These are phyloP conservation scores for Cydia pomonella DNA, from an alignment of 1,140 invertebrate species.

Conservation along the genomic window DNA sequence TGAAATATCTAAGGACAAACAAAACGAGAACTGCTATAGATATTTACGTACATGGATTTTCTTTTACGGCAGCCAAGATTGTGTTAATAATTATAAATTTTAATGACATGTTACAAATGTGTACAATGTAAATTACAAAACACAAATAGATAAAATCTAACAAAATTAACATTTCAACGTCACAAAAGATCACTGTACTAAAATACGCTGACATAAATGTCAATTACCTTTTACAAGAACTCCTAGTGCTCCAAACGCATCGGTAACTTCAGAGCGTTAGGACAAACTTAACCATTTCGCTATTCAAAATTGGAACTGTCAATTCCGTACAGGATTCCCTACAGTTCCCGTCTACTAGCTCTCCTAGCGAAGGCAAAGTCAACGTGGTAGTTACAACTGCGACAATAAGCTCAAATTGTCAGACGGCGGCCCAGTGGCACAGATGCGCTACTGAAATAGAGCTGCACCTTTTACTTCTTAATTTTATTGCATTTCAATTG, in stretches of 20 bases:
- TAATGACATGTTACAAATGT: too few relatives aligned
- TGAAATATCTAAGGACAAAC: neutral
- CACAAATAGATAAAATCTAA: neutral
- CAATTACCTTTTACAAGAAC: slow-evolving; percentile 12
- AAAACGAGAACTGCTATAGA: too few relatives aligned
- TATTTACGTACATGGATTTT: too few relatives aligned
- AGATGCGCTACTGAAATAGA: slow-evolving; percentile 57
- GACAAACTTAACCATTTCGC: slow-evolving; percentile 17
- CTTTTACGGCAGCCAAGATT: too few relatives aligned
- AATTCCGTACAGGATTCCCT: neutral
- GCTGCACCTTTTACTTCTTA: slow-evolving; percentile 27
- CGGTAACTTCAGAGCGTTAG: neutral
- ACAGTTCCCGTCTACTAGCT: neutral
- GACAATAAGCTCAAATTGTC: slow-evolving; percentile 58
- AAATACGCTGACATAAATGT: neutral
- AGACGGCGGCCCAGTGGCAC: slow-evolving; percentile 67
- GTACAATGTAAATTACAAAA: neutral
- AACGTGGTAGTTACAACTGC: slow-evolving; percentile 24
- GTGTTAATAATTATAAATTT: too few relatives aligned
- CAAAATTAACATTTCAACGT: neutral
- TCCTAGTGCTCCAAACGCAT: neutral
- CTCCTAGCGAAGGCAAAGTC: neutral
- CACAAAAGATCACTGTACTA: neutral
- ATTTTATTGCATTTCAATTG: slow-evolving; percentile 29
- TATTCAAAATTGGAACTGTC: neutral